Conservation (phyloP, 2,797 vertebrate genomes). For the Gambusia yucatana region DNA sequence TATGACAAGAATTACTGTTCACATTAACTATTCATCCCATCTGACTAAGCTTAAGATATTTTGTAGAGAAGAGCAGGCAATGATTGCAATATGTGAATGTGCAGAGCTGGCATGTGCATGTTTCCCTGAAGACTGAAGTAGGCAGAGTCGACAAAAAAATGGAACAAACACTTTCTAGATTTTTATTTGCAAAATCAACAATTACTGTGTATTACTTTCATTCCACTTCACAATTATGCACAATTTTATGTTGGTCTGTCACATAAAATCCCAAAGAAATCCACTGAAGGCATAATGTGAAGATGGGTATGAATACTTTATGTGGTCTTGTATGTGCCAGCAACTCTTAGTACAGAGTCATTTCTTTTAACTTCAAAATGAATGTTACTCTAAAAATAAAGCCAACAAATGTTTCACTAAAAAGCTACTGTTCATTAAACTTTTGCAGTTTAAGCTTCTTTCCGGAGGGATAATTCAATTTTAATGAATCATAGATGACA, state of each 20-base stretch:
- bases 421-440: slow-evolving; percentile 25
- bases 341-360: neutral
- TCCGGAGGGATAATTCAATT: slow-evolving; percentile 17
- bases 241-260: neutral
- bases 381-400: neutral
- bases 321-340: neutral
- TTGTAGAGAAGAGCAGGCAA: neutral
- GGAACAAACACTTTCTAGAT: neutral
- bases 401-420: slow-evolving; percentile 1
- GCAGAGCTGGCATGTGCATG: neutral
- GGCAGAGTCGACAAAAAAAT: neutral
- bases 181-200: neutral
- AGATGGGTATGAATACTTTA: neutral
- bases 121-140: neutral
- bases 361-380: neutral
- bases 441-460: slow-evolving; percentile 20
- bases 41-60: neutral
- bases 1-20: neutral
- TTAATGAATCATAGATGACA: slow-evolving; percentile 38
- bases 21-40: neutral
- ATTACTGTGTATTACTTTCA: neutral
- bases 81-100: neutral
- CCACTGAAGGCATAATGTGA: neutral
- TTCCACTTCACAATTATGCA: neutral
- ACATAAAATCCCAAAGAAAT: neutral